Base-by-base conservation (phyloP, 2,888 invertebrate species). In the Mactromeris polynyma region DNA sequence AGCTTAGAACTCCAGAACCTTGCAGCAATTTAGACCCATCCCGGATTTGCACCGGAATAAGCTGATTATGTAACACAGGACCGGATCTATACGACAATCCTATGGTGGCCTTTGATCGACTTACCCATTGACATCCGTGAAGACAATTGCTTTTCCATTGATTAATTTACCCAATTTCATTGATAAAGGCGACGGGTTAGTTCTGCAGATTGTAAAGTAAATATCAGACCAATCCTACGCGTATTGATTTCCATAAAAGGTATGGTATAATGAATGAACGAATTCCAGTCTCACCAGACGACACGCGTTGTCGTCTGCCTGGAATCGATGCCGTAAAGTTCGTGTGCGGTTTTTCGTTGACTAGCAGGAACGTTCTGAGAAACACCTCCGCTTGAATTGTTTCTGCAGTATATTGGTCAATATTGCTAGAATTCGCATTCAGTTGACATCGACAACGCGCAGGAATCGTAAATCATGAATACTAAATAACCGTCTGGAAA, bases 101-200 rank as follows among this genome's bases (percentile, higher is more conserved):
- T 36, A 17, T 33, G 11, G 9, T 21, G 83, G 73, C 3, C 73
- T 73, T 40, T 77, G 77, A 83, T 83, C 51, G 38, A 42, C 21
- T 46, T 4, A 46, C 40, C 26, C 36, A 73, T 33, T 83, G 83
- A 36, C 83, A 83, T 83, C 77, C 33, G 51, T 31, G 51, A 33
- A 83, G 73, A 83, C 83, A 83, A 83, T 83, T 77, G 77, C 46
- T 83, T 83, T 83, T 69, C n/a, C 46, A 83, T 83, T 51, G 83
- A 83, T 77, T 77, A 51, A 40, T 77, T 31, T 36, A 73, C 51
- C 36, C 42, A 73, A 83, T 83, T 77, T 83, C 77, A 58, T 83
- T 83, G 83, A 83, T 83, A 83, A 83, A 77, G 51, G 77, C 83
- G 77, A 19, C 33, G 46, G 51, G 26, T 46, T 40, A 46, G 19